Evolutionary conservation across 2,888 invertebrate genomes (phyloP).

Genomic region (Bruchidius siliquastri): DNA sequence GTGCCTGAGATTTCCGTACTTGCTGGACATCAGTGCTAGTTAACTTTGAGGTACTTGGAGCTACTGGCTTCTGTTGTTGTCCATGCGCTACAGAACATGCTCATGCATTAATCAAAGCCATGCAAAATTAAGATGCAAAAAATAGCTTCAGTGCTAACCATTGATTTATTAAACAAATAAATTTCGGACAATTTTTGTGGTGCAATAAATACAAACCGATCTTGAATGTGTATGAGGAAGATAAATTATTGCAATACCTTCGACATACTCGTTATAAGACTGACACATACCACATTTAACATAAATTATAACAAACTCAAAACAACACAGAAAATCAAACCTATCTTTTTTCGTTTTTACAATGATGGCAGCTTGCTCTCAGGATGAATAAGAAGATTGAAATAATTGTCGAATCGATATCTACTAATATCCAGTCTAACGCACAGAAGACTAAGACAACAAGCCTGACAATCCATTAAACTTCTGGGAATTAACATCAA

Average conservation of each 20-base stretch:
- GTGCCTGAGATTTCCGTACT: slow-evolving; percentile 32
- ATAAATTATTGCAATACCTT: background rate
- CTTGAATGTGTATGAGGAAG: background rate
- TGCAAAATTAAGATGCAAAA: slow-evolving; percentile 16
- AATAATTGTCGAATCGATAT: too few species aligned
- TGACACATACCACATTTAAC: background rate
- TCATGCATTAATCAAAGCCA: slow-evolving; percentile 36
- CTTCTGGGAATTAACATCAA: too few species aligned
- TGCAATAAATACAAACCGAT: background rate
- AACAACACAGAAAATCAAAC: too few species aligned
- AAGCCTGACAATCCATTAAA: too few species aligned
- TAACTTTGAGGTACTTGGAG: slow-evolving; percentile 3
- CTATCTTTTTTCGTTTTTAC: too few species aligned
- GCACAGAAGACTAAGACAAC: too few species aligned
- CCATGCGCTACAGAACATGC: slow-evolving; percentile 45
- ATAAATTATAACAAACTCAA: too few species aligned
- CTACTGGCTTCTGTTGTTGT: slow-evolving; percentile 31
- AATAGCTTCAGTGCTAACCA: background rate
- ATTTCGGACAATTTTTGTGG: background rate
- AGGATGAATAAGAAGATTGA: too few species aligned
- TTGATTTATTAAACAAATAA: background rate
- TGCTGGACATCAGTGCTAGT: slow-evolving; percentile 11
- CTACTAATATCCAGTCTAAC: too few species aligned
- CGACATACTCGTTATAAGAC: background rate
- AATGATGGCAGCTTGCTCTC: too few species aligned